Conservation (phyloP, 2,113 vertebrate species). For the Rattus norvegicus region DNA sequence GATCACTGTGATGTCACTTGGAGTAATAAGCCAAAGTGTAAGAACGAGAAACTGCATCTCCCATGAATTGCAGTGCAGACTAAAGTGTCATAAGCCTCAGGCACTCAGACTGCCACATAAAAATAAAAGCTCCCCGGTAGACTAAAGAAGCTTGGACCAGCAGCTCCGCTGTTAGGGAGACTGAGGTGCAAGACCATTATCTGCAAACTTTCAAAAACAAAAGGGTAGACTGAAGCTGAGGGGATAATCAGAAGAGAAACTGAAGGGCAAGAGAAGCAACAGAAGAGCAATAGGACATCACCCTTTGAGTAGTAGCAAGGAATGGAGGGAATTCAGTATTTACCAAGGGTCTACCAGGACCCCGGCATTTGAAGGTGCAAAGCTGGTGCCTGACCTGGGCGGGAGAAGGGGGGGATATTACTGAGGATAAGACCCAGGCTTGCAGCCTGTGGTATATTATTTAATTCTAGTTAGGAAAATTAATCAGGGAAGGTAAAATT, state of each 20-base stretch:
- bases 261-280: slow-evolving; percentile 27
- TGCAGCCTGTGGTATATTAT: not conserved
- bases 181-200: slow-evolving; percentile 9
- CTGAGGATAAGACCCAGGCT: not conserved
- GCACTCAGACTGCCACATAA: not conserved
- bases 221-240: not conserved
- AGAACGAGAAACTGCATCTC: slow-evolving; percentile 34
- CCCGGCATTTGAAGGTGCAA: slow-evolving; percentile 11
- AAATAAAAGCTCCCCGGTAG: slow-evolving; percentile 41
- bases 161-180: not conserved
- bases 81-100: not conserved
- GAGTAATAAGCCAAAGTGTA: slow-evolving; percentile 25
- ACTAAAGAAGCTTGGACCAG: not conserved
- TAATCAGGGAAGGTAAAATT: slow-evolving; percentile 27
- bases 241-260: slow-evolving; percentile 3
- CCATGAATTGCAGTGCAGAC: not conserved
- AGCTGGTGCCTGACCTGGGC: not conserved
- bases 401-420: not conserved
- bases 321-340: slow-evolving; percentile 12
- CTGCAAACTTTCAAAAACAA: slow-evolving; percentile 41
- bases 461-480: slow-evolving; percentile 19
- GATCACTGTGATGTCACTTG: not conserved
- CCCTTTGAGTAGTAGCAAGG: slow-evolving; percentile 24
- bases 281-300: not conserved
- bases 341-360: not conserved